These are phyloP conservation scores for Melolontha melolontha DNA, from an alignment of 2,888 invertebrate species.

Conservation along the genomic window DNA sequence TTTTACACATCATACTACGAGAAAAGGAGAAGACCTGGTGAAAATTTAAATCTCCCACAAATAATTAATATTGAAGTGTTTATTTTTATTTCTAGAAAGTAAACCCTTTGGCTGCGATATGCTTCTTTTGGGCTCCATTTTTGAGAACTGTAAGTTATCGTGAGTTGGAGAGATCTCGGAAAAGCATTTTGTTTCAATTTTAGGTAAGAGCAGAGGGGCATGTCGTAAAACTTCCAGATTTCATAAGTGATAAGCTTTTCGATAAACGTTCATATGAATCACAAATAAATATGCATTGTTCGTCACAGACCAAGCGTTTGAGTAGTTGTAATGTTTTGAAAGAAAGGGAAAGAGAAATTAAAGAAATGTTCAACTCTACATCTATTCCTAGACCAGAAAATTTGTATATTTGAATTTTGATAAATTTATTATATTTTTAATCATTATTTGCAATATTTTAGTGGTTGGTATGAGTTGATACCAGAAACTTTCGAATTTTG, in stretches of 20 bases:
- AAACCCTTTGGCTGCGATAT: constrained; percentile 86
- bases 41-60: constrained; percentile 56
- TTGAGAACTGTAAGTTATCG: constrained; percentile 71
- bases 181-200: constrained; percentile 2
- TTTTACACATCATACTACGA: constrained; percentile 89
- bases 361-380: constrained; percentile 70
- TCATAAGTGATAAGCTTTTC: constrained; percentile 84
- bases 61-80: not conserved
- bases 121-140: constrained; percentile 89
- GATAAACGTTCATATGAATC: constrained; percentile 81
- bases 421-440: constrained; percentile 4
- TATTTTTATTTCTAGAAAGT: constrained; percentile 67
- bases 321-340: constrained; percentile 77
- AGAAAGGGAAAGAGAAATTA: constrained; percentile 73
- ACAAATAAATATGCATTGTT: constrained; percentile 86
- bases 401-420: constrained; percentile 70
- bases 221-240: constrained; percentile 76
- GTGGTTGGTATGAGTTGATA: constrained; percentile 88
- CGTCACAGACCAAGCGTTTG: constrained; percentile 80
- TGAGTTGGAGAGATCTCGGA: not conserved
- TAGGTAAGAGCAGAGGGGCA: constrained; percentile 86
- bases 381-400: constrained; percentile 77
- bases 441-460: constrained; percentile 60
- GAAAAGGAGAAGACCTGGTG: constrained; percentile 87
- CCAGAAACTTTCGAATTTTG: constrained; percentile 91